These are phyloP conservation scores for Onychostoma macrolepis DNA, from an alignment of 2,113 vertebrate genomes.

Conservation along the genomic window DNA sequence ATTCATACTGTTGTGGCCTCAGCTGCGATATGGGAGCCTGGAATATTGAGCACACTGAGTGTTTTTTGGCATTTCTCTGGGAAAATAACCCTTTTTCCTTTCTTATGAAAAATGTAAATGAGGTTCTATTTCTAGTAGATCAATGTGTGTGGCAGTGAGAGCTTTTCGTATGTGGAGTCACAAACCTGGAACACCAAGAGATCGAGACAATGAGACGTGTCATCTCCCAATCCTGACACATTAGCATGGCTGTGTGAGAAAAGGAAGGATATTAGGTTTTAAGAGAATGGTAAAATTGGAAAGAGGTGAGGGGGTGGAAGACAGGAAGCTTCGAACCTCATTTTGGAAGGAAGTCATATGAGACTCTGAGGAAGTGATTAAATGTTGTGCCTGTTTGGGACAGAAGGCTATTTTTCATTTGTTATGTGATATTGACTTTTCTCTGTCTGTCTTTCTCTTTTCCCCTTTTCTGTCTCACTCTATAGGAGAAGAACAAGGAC, in stretches of 20 bases:
- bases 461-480: background rate
- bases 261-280: background rate
- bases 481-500: conserved; percentile 85
- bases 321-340: background rate
- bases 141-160: background rate
- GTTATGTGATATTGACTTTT: conserved; percentile 9
- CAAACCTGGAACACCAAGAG: conserved; percentile 2
- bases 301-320: conserved; percentile 5
- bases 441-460: background rate
- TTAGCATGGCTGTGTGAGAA: conserved; percentile 32
- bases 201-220: conserved; percentile 22
- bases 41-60: background rate
- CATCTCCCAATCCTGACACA: conserved; percentile 31
- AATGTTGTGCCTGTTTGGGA: conserved; percentile 9
- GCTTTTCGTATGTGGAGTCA: conserved; percentile 4
- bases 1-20: conserved; percentile 20
- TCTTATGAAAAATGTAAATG: conserved; percentile 32
- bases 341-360: background rate
- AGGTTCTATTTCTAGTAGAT: conserved; percentile 1
- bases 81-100: background rate
- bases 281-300: conserved; percentile 5
- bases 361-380: background rate
- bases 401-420: conserved; percentile 15
- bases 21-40: background rate
- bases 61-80: background rate